Evolutionary conservation across 2,888 invertebrate species (phyloP), one percentile per base, ranked within the genome.

Genomic region (Protonemura montana): DNA sequence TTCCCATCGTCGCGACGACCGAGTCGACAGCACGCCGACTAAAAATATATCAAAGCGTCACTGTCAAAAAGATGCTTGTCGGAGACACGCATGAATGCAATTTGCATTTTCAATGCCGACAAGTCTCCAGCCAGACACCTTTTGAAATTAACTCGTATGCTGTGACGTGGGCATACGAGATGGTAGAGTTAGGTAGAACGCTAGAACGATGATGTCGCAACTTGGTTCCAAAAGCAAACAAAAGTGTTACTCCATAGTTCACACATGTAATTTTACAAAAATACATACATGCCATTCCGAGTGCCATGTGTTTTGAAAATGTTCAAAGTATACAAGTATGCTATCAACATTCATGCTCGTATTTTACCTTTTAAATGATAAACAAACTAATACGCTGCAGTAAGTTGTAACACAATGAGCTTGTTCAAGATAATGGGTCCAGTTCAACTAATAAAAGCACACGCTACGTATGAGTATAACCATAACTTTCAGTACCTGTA

Each of bases 51-150:
- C 59, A 59, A 59, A 10, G 59, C 21, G 2, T 59, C 59, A 59
- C 59, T 59, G 59, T 59, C 59, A 59, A 59, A 59, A 59, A 59
- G 59, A 59, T 59, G 59, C 59, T 59, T 59, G 59, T 59, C 59
- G 59, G 59, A 59, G 13, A 10, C 59, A 59, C 21, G 59, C 59
- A 59, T 59, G 59, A 59, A 59, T 59, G 59, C 59, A 59, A 59
- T 59, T 59, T 59, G 59, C 59, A 59, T 59, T 59, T 59, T 59
- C 59, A 59, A 59, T 59, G 6, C 59, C 59, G 59, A 10, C 59
- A 21, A 59, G 59, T 59, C 59, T 2, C 1, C 6, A 59, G 59
- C 59, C 59, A 59, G 59, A 59, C 59, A 59, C 59, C 59, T 59
- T 59, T 59, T 59, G 59, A 59, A 59, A 59, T 59, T 3, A 59